phyloP scores from a whole-genome alignment of 2,888 invertebrate species.

The Dichetophora obliterata region DNA sequence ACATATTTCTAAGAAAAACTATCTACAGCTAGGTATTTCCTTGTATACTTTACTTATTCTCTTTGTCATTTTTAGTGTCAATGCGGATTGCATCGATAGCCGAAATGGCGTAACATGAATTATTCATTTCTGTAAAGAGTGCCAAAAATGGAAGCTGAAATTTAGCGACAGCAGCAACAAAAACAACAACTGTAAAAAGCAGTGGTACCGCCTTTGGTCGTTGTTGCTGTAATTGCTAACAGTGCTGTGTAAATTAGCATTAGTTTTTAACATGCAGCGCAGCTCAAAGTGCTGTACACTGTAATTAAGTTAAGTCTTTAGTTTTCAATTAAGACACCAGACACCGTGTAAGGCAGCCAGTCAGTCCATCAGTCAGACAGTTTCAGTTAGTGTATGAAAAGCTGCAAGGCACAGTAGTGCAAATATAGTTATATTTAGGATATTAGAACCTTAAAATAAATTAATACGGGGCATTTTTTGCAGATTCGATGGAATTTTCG shows the following conservation, averaged over 20 bases:
- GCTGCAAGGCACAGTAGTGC: not conserved
- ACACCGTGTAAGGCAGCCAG: not conserved
- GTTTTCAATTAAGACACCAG: constrained; percentile 22
- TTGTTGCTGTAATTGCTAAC: not conserved
- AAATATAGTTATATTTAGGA: no score
- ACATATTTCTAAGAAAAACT: no score
- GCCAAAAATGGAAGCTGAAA: not conserved
- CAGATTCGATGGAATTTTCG: no score
- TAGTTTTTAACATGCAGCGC: not conserved
- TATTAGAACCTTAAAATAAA: no score
- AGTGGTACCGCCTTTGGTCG: not conserved
- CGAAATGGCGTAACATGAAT: no score
- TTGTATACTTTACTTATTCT: not conserved
- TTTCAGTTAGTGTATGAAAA: not conserved
- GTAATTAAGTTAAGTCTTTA: constrained; percentile 23
- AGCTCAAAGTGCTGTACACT: not conserved
- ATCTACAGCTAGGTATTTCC: not conserved
- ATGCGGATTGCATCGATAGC: no score
- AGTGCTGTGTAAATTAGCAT: not conserved
- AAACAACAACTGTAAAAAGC: no score
- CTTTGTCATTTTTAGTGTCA: not conserved
- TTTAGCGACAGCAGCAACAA: not conserved
- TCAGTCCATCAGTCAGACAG: not conserved
- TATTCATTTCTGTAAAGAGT: no score
- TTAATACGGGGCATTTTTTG: no score